Conservation (phyloP, 35 echinoderm and acorn worm genomes). For the Apostichopus parvimensis region DNA sequence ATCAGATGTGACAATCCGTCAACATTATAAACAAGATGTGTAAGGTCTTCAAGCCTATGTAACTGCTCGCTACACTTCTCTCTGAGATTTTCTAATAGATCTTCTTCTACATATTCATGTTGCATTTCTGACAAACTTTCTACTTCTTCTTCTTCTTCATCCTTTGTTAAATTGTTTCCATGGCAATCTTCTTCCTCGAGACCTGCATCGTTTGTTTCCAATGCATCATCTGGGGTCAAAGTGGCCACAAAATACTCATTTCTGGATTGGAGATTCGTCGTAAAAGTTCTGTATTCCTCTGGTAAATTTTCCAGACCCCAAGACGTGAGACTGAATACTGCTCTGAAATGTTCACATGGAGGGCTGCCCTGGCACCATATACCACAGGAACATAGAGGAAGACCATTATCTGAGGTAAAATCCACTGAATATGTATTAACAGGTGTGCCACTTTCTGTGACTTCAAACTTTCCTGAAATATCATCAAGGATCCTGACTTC, state of each 20-base stretch:
- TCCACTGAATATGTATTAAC: neutral
- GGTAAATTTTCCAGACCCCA: neutral
- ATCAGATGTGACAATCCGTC: constrained; percentile 3
- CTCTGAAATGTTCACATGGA: constrained; percentile 30
- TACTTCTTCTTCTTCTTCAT: neutral
- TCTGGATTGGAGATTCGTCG: no score
- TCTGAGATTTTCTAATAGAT: neutral
- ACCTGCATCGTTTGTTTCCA: no score
- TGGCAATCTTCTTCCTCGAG: neutral
- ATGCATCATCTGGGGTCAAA: neutral
- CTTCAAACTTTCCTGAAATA: constrained; percentile 11
- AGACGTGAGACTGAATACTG: constrained; percentile 3
- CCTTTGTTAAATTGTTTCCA: neutral
- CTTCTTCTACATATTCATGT: neutral
- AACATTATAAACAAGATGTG: neutral
- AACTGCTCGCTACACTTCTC: constrained; percentile 24
- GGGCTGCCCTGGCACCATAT: neutral
- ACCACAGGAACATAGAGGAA: constrained; percentile 3
- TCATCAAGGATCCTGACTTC: neutral
- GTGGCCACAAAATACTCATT: constrained; percentile 40
- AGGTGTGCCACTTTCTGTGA: neutral
- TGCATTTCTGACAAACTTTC: neutral
- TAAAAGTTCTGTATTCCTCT: neutral
- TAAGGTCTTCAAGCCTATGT: neutral
- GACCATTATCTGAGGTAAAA: neutral